Percentiles rank a stretch among this genome's conserved stretches.
phyloP scores from a whole-genome alignment of 2,888 invertebrate genomes.

The Hemaris fuciformis region DNA sequence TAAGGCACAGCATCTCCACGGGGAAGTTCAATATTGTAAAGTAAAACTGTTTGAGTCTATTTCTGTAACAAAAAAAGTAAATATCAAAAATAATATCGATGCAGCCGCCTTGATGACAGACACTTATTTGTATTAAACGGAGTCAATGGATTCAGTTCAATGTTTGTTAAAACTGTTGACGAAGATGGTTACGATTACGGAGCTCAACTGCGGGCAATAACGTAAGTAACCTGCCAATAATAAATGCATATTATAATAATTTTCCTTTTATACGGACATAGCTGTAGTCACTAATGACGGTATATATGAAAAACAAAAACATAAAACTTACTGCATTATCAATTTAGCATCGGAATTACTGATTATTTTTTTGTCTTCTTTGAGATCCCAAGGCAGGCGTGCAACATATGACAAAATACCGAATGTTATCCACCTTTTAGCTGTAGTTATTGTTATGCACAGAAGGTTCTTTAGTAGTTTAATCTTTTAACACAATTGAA shows the following conservation, averaged over 20 bases:
- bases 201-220: constrained; percentile 28
- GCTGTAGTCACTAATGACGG: constrained; percentile 22
- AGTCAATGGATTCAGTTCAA: neutral
- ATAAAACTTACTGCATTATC: constrained; percentile 77
- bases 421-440: constrained; percentile 54
- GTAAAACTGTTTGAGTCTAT: constrained; percentile 71
- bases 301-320: constrained; percentile 36
- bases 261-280: constrained; percentile 18
- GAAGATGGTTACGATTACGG: constrained; percentile 33
- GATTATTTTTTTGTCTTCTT: constrained; percentile 78
- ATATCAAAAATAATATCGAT: neutral
- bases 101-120: neutral
- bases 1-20: constrained; percentile 70
- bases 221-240: constrained; percentile 57
- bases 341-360: constrained; percentile 71
- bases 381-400: constrained; percentile 78
- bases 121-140: neutral
- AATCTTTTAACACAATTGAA: constrained; percentile 53
- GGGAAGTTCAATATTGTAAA: constrained; percentile 66
- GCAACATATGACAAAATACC: constrained; percentile 77
- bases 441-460: constrained; percentile 42
- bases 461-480: constrained; percentile 38
- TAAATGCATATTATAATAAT: constrained; percentile 33
- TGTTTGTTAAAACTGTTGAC: constrained; percentile 16
- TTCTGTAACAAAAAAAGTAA: constrained; percentile 73